These are phyloP conservation scores for Pholis gunnellus DNA, from an alignment of 2,113 vertebrate genomes.

Conservation along the genomic window DNA sequence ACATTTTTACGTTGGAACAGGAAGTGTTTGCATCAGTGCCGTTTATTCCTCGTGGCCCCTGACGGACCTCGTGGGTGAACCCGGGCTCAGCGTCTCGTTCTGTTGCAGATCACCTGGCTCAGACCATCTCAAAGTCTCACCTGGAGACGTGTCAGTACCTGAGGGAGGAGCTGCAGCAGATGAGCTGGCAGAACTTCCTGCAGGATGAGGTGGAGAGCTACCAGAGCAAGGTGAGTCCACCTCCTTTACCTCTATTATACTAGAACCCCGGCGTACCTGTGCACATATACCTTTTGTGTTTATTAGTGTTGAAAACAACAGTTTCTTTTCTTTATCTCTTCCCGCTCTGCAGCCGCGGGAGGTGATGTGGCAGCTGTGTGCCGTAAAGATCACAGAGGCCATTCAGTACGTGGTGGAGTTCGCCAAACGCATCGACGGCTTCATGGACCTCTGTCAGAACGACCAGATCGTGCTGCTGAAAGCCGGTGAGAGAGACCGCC, in stretches of 20 bases:
- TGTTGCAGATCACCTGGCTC: slow-evolving; percentile 89
- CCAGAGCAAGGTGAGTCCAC: slow-evolving; percentile 89
- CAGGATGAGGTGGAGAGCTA: slow-evolving; percentile 92
- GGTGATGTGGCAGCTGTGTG: slow-evolving; percentile 96
- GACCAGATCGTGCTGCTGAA: slow-evolving; percentile 97
- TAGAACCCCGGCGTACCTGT: too few relatives aligned
- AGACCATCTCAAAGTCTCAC: slow-evolving; percentile 94
- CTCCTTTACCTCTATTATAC: neutral
- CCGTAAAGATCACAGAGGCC: slow-evolving; percentile 95
- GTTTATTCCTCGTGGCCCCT: neutral
- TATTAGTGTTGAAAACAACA: too few relatives aligned
- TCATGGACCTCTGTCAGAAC: slow-evolving; percentile 97
- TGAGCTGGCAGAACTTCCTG: slow-evolving; percentile 92
- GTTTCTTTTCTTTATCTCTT: too few relatives aligned
- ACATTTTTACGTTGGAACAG: too few relatives aligned
- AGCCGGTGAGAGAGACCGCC: slow-evolving; percentile 85
- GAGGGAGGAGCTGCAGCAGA: slow-evolving; percentile 93
- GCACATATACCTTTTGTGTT: too few relatives aligned
- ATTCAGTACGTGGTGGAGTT: slow-evolving; percentile 98
- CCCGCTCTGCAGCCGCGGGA: slow-evolving; percentile 86
- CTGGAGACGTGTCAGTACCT: slow-evolving; percentile 96
- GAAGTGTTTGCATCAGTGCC: too few relatives aligned
- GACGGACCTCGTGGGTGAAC: neutral
- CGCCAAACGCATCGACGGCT: slow-evolving; percentile 96
- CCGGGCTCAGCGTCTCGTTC: slow-evolving; percentile 7